Percentiles rank a stretch among this genome's conserved stretches.
phyloP scores from a whole-genome alignment of 2,797 vertebrate genomes.

The Anomalospiza imberbis region DNA sequence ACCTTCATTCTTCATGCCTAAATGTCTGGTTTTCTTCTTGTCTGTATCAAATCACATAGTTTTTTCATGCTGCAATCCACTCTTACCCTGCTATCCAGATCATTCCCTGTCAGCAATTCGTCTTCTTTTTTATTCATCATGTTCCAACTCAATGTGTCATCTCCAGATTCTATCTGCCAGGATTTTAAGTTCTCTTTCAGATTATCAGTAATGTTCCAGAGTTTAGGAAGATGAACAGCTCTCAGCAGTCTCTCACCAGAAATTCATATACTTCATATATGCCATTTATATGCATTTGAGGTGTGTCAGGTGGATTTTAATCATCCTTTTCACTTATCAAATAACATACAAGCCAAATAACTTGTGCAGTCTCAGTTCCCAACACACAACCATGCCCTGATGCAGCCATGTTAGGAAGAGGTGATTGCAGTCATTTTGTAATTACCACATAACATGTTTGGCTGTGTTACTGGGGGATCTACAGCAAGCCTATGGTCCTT shows the following conservation, averaged over 20 bases:
- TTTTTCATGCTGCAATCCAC: not conserved
- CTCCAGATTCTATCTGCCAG: not conserved
- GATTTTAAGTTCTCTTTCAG: not conserved
- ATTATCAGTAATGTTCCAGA: not conserved
- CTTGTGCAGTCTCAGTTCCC: not conserved
- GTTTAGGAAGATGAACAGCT: not conserved
- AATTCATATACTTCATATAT: not conserved
- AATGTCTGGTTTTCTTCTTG: not conserved
- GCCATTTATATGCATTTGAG: not conserved
- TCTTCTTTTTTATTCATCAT: not conserved
- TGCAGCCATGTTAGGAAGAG: fast-evolving
- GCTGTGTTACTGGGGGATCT: not conserved
- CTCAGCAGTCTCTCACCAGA: not conserved
- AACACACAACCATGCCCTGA: not conserved
- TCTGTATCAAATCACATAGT: not conserved
- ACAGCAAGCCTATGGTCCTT: not conserved
- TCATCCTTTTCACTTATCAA: not conserved
- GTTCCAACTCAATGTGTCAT: not conserved
- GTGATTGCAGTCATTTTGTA: not conserved
- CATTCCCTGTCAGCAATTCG: not conserved
- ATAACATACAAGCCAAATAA: not conserved
- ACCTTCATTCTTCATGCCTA: not conserved
- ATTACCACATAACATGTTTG: not conserved
- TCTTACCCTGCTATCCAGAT: not conserved
- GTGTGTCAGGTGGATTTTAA: not conserved